phyloP scores from a whole-genome alignment of 2,113 vertebrate genomes.

The Stigmatopora nigra region DNA sequence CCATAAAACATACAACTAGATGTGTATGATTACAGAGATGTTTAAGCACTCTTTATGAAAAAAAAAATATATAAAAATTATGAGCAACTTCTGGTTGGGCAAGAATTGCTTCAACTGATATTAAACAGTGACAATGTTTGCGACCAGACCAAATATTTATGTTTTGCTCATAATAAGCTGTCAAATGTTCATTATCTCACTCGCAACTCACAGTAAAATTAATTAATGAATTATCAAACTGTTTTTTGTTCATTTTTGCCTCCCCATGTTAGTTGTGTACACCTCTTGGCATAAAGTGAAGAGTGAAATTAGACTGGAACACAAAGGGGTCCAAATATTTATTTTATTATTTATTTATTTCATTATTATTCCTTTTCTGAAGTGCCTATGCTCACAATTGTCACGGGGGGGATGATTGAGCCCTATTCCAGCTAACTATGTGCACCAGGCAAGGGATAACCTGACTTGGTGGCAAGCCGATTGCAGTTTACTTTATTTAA shows the following conservation, averaged over 20 bases:
- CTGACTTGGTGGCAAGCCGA: too few relatives aligned
- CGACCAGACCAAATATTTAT: neutral
- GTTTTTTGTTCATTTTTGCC: neutral
- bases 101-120: constrained; percentile 4
- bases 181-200: neutral
- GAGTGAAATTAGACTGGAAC: too few relatives aligned
- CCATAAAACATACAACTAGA: constrained; percentile 8
- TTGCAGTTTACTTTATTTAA: neutral
- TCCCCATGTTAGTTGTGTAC: neutral
- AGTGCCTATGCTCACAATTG: too few relatives aligned
- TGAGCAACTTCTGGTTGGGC: constrained; percentile 12
- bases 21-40: neutral
- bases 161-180: neutral
- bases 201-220: neutral
- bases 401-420: too few relatives aligned
- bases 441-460: too few relatives aligned
- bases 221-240: neutral
- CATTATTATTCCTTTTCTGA: too few relatives aligned
- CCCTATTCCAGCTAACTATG: too few relatives aligned
- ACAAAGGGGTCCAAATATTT: too few relatives aligned
- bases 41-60: neutral
- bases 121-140: neutral
- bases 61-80: neutral
- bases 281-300: neutral
- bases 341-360: too few relatives aligned